Percentiles rank a stretch among this genome's conserved stretches.
phyloP scores from a whole-genome alignment of 2,113 vertebrate genomes.

The Poecile atricapillus region DNA sequence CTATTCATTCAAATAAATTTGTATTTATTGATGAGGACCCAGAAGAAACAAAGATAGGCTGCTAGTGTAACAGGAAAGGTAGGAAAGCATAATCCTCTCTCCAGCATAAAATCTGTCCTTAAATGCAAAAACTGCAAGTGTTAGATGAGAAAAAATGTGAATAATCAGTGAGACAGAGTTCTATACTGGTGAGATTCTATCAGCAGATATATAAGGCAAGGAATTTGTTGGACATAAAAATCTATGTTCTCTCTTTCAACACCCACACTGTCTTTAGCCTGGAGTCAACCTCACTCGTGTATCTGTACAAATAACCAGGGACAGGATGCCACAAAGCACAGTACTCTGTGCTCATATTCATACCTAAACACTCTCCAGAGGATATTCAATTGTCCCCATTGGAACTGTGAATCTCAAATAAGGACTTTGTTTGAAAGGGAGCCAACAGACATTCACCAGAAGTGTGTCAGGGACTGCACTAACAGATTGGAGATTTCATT shows the following conservation, averaged over 20 bases:
- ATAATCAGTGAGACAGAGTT: background rate
- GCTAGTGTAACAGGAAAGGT: background rate
- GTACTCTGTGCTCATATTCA: background rate
- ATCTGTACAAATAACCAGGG: background rate
- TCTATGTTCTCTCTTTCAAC: background rate
- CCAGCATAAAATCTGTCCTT: background rate
- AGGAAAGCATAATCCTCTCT: background rate
- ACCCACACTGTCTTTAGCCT: background rate
- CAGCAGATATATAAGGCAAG: background rate
- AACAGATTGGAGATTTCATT: background rate
- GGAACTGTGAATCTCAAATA: background rate
- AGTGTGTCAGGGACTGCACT: background rate
- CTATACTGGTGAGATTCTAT: background rate
- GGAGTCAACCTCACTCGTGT: background rate
- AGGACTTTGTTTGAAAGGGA: background rate
- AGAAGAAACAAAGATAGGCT: background rate
- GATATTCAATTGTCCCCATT: background rate
- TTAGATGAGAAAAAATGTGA: background rate
- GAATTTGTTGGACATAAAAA: background rate
- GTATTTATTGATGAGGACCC: background rate
- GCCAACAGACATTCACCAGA: rapidly evolving
- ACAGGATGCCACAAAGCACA: background rate
- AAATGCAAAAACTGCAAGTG: background rate
- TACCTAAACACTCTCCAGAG: background rate
- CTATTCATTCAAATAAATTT: background rate